Base-by-base conservation (phyloP, 2,113 vertebrate species). In the Sardina pilchardus region DNA sequence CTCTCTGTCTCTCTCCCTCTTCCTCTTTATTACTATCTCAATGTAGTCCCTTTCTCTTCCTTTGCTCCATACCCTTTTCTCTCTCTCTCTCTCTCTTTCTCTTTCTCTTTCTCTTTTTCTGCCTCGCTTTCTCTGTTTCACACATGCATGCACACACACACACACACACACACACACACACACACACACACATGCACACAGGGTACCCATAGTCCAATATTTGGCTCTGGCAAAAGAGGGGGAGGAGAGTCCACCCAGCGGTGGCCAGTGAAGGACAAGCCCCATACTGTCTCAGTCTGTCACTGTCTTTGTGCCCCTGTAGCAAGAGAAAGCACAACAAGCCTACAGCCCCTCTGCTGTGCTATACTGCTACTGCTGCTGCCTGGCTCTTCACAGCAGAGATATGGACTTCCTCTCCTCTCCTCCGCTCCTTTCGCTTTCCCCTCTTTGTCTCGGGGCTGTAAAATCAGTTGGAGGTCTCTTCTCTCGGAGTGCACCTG, bases 221-320 rank as follows among this genome's bases (percentile, higher is more conserved):
- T 34, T 71, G 63, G 63, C 63, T 71, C 1, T 71, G 63, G n/a
- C 30, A 30, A 71, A 71, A 26, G 34, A 26, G 59, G 19, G 63
- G 63, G 63, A 71, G 63, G 63, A 71, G 63, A 16, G 63, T 34
- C n/a, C 30, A 8, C 63, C 1, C 26, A 34, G 26, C 16, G 14
- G 63, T 71, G 26, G 7, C 1, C 63, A 30, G 26, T 71, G 63
- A 71, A 71, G 63, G 63, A 71, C 63, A 71, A 71, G 63, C 63
- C 63, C 63, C 63, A 71, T 71, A 71, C 63, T 71, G 63, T 34
- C 63, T 71, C 63, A 71, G 63, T 71, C 63, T 71, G 63, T 71
- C 63, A 71, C 63, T 71, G 63, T 71, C 26, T 71, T 71, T 71
- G 63, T 71, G 63, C n/a, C 26, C 63, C 63, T 59, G 19, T 59